These are phyloP conservation scores for Ormyrus labotus DNA, from an alignment of 2,888 invertebrate genomes.

Conservation along the genomic window DNA sequence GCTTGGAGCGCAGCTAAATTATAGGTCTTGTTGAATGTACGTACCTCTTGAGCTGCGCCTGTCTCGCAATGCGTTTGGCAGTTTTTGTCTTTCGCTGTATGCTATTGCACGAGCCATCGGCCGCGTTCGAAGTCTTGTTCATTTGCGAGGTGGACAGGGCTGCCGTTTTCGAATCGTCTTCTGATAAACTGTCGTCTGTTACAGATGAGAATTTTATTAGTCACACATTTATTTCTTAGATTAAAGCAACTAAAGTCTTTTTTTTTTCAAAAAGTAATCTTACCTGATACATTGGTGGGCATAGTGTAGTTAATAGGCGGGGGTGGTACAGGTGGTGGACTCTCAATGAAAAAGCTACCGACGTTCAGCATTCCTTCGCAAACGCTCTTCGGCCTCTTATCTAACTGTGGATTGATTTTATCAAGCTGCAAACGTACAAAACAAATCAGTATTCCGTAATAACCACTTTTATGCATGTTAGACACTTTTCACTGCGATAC, in stretches of 20 bases:
- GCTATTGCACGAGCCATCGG: constrained; percentile 76
- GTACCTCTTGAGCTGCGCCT: constrained; percentile 84
- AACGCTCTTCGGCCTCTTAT: constrained; percentile 71
- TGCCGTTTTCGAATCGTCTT: constrained; percentile 76
- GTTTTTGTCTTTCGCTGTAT: constrained; percentile 76
- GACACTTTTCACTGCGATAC: constrained; percentile 17
- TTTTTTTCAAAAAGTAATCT: constrained; percentile 15
- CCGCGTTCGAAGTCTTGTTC: constrained; percentile 65
- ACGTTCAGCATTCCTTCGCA: constrained; percentile 71
- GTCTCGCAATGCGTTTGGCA: constrained; percentile 79
- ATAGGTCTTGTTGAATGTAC: not conserved
- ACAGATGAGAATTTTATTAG: constrained; percentile 12
- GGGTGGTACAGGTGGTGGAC: constrained; percentile 83
- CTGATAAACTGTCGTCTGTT: constrained; percentile 78
- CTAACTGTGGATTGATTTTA: constrained; percentile 67
- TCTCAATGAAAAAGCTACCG: constrained; percentile 74
- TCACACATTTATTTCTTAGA: too few species aligned
- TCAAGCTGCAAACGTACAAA: constrained; percentile 67
- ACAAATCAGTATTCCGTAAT: constrained; percentile 12
- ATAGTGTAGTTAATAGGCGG: constrained; percentile 80
- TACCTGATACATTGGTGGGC: constrained; percentile 68
- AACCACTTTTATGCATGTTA: not conserved
- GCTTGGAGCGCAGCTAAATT: too few species aligned
- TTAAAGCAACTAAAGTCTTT: too few species aligned
- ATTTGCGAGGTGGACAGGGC: constrained; percentile 75